These are phyloP conservation scores for Cairina moschata DNA, from an alignment of 2,113 vertebrate species.

Conservation along the genomic window DNA sequence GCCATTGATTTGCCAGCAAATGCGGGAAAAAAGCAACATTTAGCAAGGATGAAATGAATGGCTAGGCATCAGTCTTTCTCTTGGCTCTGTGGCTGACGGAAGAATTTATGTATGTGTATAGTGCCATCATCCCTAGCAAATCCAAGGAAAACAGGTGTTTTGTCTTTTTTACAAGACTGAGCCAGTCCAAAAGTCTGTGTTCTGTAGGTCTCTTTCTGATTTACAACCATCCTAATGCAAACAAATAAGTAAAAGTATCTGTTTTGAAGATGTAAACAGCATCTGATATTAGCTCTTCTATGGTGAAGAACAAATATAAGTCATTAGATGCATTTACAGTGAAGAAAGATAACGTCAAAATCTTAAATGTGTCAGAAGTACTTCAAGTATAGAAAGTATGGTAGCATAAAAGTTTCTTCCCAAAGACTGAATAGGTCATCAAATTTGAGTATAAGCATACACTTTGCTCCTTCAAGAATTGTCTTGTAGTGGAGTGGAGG, in stretches of 20 bases:
- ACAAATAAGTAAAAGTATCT: background rate
- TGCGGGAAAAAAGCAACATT: background rate
- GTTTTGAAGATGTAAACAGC: background rate
- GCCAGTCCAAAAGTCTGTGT: background rate
- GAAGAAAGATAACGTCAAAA: background rate
- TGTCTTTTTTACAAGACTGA: background rate
- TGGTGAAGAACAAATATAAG: background rate
- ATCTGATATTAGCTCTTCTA: background rate
- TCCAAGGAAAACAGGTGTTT: background rate
- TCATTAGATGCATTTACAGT: background rate
- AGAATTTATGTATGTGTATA: background rate
- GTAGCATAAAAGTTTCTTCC: background rate
- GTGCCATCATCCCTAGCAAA: background rate
- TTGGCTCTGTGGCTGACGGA: background rate
- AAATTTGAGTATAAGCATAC: background rate
- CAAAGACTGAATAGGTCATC: background rate
- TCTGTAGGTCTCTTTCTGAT: background rate
- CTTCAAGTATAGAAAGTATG: background rate
- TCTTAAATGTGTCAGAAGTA: background rate
- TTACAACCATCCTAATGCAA: background rate
- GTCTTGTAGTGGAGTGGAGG: background rate
- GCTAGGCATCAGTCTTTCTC: background rate
- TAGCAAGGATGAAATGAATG: background rate
- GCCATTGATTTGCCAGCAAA: background rate
- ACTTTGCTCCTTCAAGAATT: background rate